Evolutionary conservation across 2,888 invertebrate genomes (phyloP), one percentile per base, ranked within the genome.

Genomic region (Diaphora mendica): DNA sequence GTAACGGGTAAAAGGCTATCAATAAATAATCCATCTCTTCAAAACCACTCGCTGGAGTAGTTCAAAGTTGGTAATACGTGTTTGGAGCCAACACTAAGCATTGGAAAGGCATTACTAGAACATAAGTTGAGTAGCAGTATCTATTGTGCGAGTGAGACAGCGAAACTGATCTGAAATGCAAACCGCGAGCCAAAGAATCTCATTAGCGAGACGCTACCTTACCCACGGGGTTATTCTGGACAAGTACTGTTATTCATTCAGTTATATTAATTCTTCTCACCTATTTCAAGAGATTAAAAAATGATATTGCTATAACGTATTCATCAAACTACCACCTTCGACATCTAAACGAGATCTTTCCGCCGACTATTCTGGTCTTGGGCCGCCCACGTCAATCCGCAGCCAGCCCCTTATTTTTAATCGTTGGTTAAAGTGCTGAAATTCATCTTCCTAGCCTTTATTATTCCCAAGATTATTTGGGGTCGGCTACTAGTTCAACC

Each of bases 101-200:
- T 73, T 51, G 64, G 74, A 75, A 77, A 87, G 86, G 89, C 87
- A 89, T 91, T 90, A 91, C 88, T 88, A 89, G 87, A 87, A 85
- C 88, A 89, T 80, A 86, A 90, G 91, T 89, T 89, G 85, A 88
- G 86, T 86, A 79, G 87, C 83, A 86, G 88, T 87, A 85, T 77
- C 82, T 62, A 55, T 67, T 67, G 77, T 65, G 71, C 26, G 76
- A 78, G 79, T 76, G 83, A 87, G 86, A 86, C 82, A 84, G 85
- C 82, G 86, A 84, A 86, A 87, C 92, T 91, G 93, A 94, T 95
- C 93, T 93, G 92, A 93, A 94, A 95, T 95, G 95, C 95, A 95
- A 94, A 94, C 94, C 94, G 93, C 94, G 94, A 90, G 87, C 93
- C 93, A 94, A 94, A 95, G 95, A 95, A 95, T 94, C 94, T 95